Evolutionary conservation across 2,797 vertebrate species (phyloP).

Genomic region (Podarcis lilfordi): DNA sequence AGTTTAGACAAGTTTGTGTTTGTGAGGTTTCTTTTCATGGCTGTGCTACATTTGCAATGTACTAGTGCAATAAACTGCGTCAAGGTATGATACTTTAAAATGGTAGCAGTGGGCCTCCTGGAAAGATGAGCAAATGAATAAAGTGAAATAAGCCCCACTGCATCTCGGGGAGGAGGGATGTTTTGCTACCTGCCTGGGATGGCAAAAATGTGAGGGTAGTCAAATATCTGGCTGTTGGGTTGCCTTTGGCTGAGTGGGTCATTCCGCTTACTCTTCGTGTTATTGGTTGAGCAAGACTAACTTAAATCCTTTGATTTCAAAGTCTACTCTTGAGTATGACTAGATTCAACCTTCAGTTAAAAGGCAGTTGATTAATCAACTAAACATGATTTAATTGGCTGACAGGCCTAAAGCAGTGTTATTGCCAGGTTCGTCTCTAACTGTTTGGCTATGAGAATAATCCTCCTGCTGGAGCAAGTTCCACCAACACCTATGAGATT

Average conservation of each 20-base stretch:
- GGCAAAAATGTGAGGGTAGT: neutral
- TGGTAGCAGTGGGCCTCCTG: too few relatives aligned
- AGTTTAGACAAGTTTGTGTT: too few relatives aligned
- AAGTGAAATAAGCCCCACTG: neutral
- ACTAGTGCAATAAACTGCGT: too few relatives aligned
- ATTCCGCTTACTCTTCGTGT: too few relatives aligned
- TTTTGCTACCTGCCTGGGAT: neutral
- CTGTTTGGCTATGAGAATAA: neutral
- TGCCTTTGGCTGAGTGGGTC: neutral
- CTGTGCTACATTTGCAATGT: too few relatives aligned
- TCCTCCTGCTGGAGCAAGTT: neutral
- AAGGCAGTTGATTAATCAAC: slow-evolving; percentile 3
- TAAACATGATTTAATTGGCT: neutral
- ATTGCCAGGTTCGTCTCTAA: neutral
- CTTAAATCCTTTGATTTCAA: too few relatives aligned
- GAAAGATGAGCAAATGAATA: neutral
- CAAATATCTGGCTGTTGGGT: neutral
- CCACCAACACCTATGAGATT: neutral
- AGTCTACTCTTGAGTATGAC: too few relatives aligned
- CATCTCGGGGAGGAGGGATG: neutral
- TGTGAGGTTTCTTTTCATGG: too few relatives aligned
- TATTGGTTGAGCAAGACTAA: too few relatives aligned
- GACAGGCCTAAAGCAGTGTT: neutral
- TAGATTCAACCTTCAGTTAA: neutral
- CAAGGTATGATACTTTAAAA: too few relatives aligned